These are phyloP conservation scores for Thymelicus sylvestris DNA, from an alignment of 2,888 invertebrate species.

Conservation along the genomic window DNA sequence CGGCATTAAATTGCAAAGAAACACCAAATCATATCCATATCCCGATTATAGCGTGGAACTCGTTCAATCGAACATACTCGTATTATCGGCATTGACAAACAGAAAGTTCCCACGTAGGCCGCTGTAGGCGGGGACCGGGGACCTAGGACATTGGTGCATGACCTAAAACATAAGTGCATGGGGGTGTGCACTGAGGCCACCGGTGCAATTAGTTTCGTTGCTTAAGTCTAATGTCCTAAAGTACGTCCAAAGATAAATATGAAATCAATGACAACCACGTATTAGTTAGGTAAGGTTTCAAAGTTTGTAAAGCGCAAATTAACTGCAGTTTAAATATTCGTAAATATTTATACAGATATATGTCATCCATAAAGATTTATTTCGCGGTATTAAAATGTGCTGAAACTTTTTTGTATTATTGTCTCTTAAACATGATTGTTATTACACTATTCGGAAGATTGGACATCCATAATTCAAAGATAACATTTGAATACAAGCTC, in stretches of 20 bases:
- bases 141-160: conserved; percentile 40
- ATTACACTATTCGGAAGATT: no score
- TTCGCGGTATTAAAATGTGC: no score
- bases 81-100: conserved; percentile 43
- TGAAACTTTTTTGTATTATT: no score
- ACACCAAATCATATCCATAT: neutral
- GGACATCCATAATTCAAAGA: no score
- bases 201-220: neutral
- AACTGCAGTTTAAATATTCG: no score
- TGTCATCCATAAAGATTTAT: no score
- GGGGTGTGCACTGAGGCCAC: conserved; percentile 45
- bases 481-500: no score
- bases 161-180: conserved; percentile 41
- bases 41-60: conserved; percentile 11
- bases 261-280: neutral
- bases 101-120: conserved; percentile 42
- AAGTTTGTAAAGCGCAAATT: no score
- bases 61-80: conserved; percentile 6
- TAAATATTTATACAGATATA: no score
- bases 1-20: no score
- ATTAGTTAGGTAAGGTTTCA: no score
- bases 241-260: neutral
- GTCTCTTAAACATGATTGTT: no score
- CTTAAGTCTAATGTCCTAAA: neutral
- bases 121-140: conserved; percentile 41